Evolutionary conservation across 2,888 invertebrate genomes (phyloP).

Genomic region (Acheta domesticus): DNA sequence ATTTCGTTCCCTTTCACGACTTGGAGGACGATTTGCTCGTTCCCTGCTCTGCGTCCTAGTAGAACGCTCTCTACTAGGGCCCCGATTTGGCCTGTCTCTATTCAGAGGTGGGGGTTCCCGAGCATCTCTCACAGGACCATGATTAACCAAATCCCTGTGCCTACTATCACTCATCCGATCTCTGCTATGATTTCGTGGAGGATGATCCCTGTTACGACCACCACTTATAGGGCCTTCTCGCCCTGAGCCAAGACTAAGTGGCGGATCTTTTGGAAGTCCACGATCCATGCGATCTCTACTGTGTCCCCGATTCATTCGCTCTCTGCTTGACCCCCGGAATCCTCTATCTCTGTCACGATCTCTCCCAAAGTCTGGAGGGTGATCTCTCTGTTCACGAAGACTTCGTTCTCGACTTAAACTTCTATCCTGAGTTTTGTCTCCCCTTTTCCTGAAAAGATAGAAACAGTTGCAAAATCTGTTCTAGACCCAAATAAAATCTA

Average conservation of each 20-base stretch:
- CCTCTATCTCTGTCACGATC: constrained; percentile 42
- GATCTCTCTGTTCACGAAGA: not conserved
- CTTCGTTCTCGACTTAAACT: constrained; percentile 30
- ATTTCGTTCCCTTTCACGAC: constrained; percentile 22
- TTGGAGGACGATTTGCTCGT: not conserved
- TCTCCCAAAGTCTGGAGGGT: not conserved
- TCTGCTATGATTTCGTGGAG: constrained; percentile 42
- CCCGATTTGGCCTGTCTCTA: constrained; percentile 21
- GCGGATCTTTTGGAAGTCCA: constrained; percentile 40
- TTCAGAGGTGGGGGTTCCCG: not conserved
- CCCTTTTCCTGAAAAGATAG: not conserved
- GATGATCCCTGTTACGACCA: not conserved
- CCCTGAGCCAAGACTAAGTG: not conserved
- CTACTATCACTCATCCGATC: constrained; percentile 44
- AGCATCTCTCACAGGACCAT: not conserved
- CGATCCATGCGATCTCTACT: constrained; percentile 46
- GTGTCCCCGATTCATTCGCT: constrained; percentile 44
- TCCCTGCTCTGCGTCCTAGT: constrained; percentile 12
- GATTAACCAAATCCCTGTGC: not conserved
- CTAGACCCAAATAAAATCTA: too few relatives aligned
- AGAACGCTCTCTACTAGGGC: constrained; percentile 21
- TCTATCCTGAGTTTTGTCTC: constrained; percentile 23
- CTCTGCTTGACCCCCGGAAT: constrained; percentile 51
- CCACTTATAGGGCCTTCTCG: not conserved
- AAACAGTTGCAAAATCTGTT: too few relatives aligned